Conservation (phyloP, 2,113 vertebrate species). For the Hippotragus niger region DNA sequence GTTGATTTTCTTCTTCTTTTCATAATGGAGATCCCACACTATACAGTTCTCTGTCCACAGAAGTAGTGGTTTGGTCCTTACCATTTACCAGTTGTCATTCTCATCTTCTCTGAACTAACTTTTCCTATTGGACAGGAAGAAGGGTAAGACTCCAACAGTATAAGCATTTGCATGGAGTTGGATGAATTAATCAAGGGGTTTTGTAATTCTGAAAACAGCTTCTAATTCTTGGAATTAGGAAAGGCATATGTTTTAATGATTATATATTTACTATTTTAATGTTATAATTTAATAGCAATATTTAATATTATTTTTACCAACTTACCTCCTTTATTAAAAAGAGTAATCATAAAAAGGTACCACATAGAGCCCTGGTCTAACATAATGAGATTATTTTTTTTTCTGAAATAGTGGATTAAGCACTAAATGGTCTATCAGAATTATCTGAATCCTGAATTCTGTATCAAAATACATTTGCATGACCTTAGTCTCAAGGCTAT, state of each 20-base stretch:
- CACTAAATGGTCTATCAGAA: not conserved
- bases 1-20: not conserved
- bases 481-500: not conserved
- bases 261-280: not conserved
- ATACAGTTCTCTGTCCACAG: not conserved
- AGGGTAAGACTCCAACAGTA: not conserved
- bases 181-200: not conserved
- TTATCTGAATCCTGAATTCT: not conserved
- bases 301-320: not conserved
- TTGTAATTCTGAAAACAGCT: not conserved
- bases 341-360: not conserved
- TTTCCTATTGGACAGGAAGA: not conserved
- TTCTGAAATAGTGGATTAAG: not conserved
- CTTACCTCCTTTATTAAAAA: not conserved
- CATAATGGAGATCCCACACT: not conserved
- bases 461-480: not conserved
- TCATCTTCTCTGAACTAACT: not conserved
- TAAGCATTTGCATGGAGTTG: not conserved
- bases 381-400: not conserved
- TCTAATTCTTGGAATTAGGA: not conserved
- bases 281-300: not conserved
- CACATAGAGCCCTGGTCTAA: not conserved
- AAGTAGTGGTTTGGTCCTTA: not conserved
- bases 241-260: not conserved
- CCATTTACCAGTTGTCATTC: not conserved